Evolutionary conservation across 2,797 vertebrate species (phyloP).

Genomic region (Squalus acanthias): DNA sequence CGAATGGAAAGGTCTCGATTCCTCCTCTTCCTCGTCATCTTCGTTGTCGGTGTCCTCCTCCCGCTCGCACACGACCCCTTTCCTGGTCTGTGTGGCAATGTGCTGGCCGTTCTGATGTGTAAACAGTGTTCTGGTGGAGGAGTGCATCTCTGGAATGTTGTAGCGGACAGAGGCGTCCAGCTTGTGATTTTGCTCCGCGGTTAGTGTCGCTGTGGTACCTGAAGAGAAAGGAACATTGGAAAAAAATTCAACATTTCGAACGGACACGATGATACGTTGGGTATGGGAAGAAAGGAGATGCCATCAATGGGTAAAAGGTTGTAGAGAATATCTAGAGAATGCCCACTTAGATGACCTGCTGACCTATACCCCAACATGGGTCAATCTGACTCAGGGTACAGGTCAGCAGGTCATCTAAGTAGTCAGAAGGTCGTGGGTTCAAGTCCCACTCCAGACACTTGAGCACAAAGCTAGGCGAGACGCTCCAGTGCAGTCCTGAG

Average conservation of each 20-base stretch:
- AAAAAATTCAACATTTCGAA: not conserved
- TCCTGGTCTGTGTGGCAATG: constrained; percentile 49
- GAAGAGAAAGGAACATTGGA: not conserved
- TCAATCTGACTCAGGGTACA: not conserved
- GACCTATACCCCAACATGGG: too few relatives aligned
- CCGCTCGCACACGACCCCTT: constrained; percentile 52
- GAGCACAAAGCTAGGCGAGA: too few relatives aligned
- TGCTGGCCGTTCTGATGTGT: constrained; percentile 67
- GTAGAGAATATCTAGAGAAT: not conserved
- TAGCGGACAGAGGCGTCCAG: constrained; percentile 87
- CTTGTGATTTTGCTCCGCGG: constrained; percentile 79
- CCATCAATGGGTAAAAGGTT: not conserved
- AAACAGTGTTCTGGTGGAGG: constrained; percentile 53
- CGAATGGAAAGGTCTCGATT: constrained; percentile 52
- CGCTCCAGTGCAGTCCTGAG: too few relatives aligned
- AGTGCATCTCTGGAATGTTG: constrained; percentile 95
- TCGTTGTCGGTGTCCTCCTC: constrained; percentile 66
- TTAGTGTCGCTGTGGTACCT: constrained; percentile 62
- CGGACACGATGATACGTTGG: not conserved
- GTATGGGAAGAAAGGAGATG: not conserved
- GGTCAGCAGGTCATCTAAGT: not conserved
- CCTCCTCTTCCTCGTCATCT: constrained; percentile 65
- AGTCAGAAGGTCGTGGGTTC: too few relatives aligned
- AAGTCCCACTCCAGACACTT: too few relatives aligned
- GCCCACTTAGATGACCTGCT: not conserved